Evolutionary conservation across 30 jellyfish, hydroid and myxozoan genomes (phyloP), one percentile per base, ranked within the genome.

Genomic region (Rhopilema esculentum): DNA sequence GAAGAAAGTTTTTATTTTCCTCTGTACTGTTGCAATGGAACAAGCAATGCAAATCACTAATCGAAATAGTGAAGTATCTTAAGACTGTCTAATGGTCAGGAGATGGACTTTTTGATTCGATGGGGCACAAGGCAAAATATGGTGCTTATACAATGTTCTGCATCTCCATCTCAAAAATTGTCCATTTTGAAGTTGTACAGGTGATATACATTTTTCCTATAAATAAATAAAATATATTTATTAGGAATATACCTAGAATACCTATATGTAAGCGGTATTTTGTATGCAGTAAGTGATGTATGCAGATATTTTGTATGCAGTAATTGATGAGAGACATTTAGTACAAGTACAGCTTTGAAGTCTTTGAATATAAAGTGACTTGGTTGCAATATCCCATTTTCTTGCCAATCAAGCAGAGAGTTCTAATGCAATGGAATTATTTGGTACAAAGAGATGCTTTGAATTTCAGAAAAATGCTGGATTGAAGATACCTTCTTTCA

Each of bases 21-120:
- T 66, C 82, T 21, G 4, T 80, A n/a, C 77, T 77, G 18, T 8
- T 22, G 27, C 76, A 77, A 18, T 51, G 88, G 88, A 26, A 77
- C 16, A 53, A 51, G 21, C 52, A 77, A 12, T 15, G 23, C 16
- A 27, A 17, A 18, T 17, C 27, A 67, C 15, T 67, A 25, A 25
- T 67, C 27, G 9, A 16, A 53, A 1, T 19, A 27, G 24, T 53
- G 28, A 24, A 77, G 27, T 28, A 8, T 4, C 24, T 8, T n/a
- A 24, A 77, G 16, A 53, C 49, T 61, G 75, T 53, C 48, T 51
- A 77, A 25, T 80, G 86, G 90, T 30, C 75, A 23, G 83, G 84
- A 0, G 90, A 80, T 80, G 68, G 90, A 4, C 68, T 85, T n/a
- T 80, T 80, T 62, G 86, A 80, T 48, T 80, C 86, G 27, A 66